phyloP scores from a whole-genome alignment of 2,113 vertebrate genomes.

The Leiothrix lutea region DNA sequence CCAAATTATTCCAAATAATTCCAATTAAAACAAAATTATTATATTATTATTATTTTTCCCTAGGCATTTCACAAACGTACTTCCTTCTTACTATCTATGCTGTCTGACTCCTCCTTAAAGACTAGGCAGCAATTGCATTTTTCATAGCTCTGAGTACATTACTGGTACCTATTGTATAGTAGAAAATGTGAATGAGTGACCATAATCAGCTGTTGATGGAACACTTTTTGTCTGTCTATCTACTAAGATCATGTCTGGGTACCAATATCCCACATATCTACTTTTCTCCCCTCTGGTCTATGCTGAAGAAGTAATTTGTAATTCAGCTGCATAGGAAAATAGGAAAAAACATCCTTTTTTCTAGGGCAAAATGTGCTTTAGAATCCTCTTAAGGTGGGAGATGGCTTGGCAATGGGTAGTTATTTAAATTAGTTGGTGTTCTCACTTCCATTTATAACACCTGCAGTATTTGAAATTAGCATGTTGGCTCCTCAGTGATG shows the following conservation, averaged over 20 bases:
- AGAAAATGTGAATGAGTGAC: background rate
- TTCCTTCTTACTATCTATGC: background rate
- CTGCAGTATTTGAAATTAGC: background rate
- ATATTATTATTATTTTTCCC: background rate
- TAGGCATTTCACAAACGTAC: background rate
- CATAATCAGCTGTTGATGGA: background rate
- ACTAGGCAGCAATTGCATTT: background rate
- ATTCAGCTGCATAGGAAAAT: background rate
- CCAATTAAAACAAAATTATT: background rate
- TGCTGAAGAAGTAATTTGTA: background rate
- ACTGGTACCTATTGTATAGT: background rate
- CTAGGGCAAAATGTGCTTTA: background rate
- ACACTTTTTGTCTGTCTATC: background rate
- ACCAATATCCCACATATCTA: background rate
- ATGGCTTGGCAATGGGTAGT: background rate
- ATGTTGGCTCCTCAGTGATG: background rate
- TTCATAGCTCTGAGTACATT: background rate
- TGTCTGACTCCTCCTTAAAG: background rate
- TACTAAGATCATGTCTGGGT: background rate
- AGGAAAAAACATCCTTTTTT: background rate
- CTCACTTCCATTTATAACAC: background rate
- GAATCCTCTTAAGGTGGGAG: background rate
- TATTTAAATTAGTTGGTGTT: background rate
- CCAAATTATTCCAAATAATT: background rate
- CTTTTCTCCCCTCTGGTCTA: background rate